phyloP scores from a whole-genome alignment of 2,113 vertebrate genomes.

The Panthera leo region DNA sequence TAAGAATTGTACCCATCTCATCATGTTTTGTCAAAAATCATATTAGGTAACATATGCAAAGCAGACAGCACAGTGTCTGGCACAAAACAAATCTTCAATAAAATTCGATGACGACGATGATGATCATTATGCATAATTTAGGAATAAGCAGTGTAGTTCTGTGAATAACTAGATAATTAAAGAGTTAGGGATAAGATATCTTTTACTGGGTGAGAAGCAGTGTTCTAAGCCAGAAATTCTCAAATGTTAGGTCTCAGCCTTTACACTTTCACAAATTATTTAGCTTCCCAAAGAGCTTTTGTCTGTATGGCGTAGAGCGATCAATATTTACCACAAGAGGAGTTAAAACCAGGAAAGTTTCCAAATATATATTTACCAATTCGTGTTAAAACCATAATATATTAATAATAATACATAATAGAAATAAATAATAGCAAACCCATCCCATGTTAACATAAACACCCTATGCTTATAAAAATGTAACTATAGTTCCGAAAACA shows the following conservation, averaged over 20 bases:
- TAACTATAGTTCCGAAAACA: background rate
- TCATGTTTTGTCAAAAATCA: background rate
- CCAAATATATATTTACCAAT: background rate
- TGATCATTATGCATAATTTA: background rate
- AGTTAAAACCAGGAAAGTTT: background rate
- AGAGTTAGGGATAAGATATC: background rate
- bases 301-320: background rate
- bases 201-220: background rate
- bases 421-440: background rate
- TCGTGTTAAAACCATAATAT: background rate
- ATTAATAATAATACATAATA: background rate
- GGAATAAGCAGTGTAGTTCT: background rate
- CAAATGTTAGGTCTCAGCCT: background rate
- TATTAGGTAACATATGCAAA: background rate
- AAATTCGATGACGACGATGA: background rate
- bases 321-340: background rate
- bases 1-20: background rate
- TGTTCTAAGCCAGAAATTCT: background rate
- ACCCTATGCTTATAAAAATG: background rate
- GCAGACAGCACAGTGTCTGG: background rate
- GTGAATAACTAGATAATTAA: background rate
- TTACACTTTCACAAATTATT: background rate
- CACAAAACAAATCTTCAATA: background rate
- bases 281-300: background rate
- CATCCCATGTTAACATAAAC: background rate